A percentile compares a stretch with the other conserved stretches of the same genome.
Conservation (phyloP, 1,140 invertebrate genomes). For the Euschistus heros region DNA sequence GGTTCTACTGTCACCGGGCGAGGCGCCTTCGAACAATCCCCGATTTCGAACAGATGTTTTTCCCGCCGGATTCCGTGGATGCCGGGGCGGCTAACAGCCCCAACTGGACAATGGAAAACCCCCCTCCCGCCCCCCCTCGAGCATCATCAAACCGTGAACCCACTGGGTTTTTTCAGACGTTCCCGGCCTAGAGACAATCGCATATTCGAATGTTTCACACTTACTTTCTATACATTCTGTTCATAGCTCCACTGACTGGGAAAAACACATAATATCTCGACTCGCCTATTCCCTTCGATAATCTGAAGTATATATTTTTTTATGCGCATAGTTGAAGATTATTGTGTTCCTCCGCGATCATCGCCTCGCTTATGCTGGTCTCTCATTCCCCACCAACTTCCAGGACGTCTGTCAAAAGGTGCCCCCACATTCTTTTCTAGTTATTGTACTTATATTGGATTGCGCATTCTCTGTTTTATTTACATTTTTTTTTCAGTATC, state of each 20-base stretch:
- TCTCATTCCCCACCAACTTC: too few species aligned
- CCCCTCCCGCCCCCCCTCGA: background rate
- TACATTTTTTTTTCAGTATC: too few species aligned
- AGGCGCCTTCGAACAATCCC: background rate
- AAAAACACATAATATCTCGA: constrained; percentile 6
- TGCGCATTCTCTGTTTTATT: too few species aligned
- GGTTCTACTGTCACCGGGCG: background rate
- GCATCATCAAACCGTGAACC: constrained; percentile 1
- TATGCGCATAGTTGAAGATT: background rate
- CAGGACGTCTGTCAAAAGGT: too few species aligned
- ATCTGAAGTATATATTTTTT: background rate
- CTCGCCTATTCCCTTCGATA: background rate
- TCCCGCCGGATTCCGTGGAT: background rate
- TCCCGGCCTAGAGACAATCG: background rate
- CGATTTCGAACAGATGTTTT: background rate
- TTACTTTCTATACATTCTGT: constrained; percentile 12
- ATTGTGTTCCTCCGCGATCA: background rate
- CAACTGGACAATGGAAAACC: background rate
- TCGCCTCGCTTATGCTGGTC: too few species aligned
- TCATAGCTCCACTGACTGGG: background rate
- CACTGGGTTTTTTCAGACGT: background rate
- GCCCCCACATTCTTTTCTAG: too few species aligned
- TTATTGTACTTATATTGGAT: too few species aligned
- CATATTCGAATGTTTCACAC: constrained; percentile 14
- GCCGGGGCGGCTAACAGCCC: constrained; percentile 7